A percentile compares a stretch with the other conserved stretches of the same genome.
Conservation (phyloP, 2,113 vertebrate species). For the Chloroceryle aenea region DNA sequence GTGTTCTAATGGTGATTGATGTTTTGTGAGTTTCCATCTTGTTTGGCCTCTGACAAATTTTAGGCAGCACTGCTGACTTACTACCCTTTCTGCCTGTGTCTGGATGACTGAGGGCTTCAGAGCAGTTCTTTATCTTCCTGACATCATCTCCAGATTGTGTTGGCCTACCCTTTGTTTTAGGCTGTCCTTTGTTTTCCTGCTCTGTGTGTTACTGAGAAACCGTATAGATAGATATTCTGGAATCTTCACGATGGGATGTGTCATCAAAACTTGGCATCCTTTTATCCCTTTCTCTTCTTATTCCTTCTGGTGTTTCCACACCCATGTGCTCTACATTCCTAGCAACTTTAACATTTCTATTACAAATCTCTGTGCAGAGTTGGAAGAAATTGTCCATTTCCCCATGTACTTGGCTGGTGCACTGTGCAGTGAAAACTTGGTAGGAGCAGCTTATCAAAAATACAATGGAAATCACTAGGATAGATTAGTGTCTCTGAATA, state of each 20-base stretch:
- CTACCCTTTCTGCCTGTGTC: not conserved
- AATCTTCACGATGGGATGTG: not conserved
- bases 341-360: not conserved
- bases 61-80: not conserved
- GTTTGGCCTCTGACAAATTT: not conserved
- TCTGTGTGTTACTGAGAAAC: not conserved
- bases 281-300: not conserved
- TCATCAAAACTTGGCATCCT: not conserved
- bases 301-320: not conserved
- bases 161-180: not conserved
- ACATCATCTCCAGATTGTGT: not conserved
- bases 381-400: not conserved
- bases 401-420: accelerated
- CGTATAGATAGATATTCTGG: not conserved
- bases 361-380: not conserved
- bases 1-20: not conserved
- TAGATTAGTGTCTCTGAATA: not conserved
- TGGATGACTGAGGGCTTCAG: not conserved
- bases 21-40: accelerated
- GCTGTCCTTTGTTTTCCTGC: not conserved
- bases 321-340: not conserved
- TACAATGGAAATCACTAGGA: not conserved
- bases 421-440: not conserved
- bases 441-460: not conserved
- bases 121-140: not conserved